Evolutionary conservation across 2,888 invertebrate genomes (phyloP).

Genomic region (Tineola bisselliella): DNA sequence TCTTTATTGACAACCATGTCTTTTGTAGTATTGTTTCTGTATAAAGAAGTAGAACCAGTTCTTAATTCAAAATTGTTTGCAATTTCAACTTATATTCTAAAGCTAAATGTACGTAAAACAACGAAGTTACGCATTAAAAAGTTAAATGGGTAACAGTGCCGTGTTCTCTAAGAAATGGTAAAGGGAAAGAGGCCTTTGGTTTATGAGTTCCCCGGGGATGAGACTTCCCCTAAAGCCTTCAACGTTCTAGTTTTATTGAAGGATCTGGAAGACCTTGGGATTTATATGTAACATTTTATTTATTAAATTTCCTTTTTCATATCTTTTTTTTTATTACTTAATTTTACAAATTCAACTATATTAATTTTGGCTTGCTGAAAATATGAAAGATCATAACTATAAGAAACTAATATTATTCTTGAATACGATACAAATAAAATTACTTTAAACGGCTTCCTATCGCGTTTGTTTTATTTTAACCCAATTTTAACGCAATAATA

Average conservation of each 20-base stretch:
- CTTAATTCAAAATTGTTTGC: neutral
- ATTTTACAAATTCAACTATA: too few species aligned
- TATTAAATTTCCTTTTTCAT: too few species aligned
- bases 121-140: neutral
- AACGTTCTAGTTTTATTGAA: constrained; percentile 4
- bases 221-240: neutral
- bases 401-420: too few species aligned
- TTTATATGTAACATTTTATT: neutral
- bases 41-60: neutral
- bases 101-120: neutral
- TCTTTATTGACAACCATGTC: too few species aligned
- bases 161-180: neutral
- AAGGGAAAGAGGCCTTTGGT: neutral
- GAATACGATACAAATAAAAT: too few species aligned
- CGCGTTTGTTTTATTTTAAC: too few species aligned
- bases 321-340: too few species aligned
- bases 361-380: too few species aligned
- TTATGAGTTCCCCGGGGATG: neutral
- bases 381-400: too few species aligned
- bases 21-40: too few species aligned
- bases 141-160: constrained; percentile 1
- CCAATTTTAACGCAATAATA: too few species aligned
- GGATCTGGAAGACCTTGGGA: neutral
- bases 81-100: neutral
- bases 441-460: too few species aligned